Conservation (phyloP, 1,140 invertebrate genomes). For the Pseudomyrmex dendroicus region DNA sequence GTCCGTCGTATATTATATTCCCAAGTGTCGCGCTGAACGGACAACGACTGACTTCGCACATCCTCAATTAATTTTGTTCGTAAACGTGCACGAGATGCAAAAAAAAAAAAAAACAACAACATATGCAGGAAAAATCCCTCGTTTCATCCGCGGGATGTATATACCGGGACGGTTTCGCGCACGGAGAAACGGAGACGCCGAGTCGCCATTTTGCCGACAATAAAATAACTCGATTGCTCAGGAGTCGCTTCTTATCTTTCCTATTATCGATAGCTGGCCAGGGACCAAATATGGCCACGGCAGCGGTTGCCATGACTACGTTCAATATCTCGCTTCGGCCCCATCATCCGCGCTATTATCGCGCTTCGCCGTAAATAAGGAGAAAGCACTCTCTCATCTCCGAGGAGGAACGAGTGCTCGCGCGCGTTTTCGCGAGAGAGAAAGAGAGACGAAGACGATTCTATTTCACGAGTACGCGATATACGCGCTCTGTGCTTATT, state of each 20-base stretch:
- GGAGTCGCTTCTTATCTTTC: constrained; percentile 82
- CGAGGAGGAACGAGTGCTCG: background rate
- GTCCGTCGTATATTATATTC: no score
- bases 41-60: background rate
- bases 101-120: background rate
- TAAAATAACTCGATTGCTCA: constrained; percentile 71
- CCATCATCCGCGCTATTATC: constrained; percentile 84
- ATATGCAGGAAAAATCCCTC: no score
- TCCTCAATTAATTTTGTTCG: no score
- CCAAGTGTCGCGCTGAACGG: no score
- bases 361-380: constrained; percentile 82
- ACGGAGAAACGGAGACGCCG: constrained; percentile 55
- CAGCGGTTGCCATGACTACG: constrained; percentile 78
- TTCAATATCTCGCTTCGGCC: constrained; percentile 69
- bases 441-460: background rate
- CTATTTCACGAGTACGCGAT: constrained; percentile 7
- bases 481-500: constrained; percentile 6
- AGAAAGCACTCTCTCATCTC: constrained; percentile 71
- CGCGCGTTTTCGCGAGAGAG: background rate
- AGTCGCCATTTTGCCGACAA: constrained; percentile 75
- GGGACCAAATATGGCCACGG: constrained; percentile 82
- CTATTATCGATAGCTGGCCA: constrained; percentile 85
- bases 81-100: background rate
- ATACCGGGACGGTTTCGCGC: background rate
- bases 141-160: background rate